Percentiles rank a stretch among this genome's conserved stretches.
These are phyloP conservation scores for Chaetodon trifasciatus DNA, from an alignment of 2,797 vertebrate species.

Conservation along the genomic window DNA sequence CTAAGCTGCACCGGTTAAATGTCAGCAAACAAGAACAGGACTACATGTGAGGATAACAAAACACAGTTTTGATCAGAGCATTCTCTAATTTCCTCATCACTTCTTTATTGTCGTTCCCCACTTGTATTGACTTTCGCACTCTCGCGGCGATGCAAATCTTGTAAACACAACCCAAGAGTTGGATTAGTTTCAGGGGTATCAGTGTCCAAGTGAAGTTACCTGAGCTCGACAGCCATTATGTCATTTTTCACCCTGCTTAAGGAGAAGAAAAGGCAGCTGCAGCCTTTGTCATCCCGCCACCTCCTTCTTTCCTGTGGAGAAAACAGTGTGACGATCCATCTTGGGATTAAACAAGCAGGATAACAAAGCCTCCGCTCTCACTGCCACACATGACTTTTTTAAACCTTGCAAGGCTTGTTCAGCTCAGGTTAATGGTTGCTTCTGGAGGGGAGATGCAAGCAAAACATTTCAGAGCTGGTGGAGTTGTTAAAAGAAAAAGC, in stretches of 20 bases:
- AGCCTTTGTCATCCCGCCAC: conserved; percentile 73
- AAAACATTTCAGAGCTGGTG: conserved; percentile 11
- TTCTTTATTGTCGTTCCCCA: neutral
- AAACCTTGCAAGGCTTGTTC: conserved; percentile 25
- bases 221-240: conserved; percentile 79
- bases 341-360: conserved; percentile 49
- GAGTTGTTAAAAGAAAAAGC: conserved; percentile 8
- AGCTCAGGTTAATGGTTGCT: conserved; percentile 8
- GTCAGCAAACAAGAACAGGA: neutral
- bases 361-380: conserved; percentile 43
- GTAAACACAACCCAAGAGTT: conserved; percentile 60
- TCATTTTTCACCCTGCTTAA: conserved; percentile 74
- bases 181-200: conserved; percentile 79
- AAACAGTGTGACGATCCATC: conserved; percentile 56
- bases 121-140: conserved; percentile 31
- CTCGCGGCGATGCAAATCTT: conserved; percentile 36
- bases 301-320: conserved; percentile 56
- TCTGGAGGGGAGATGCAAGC: neutral
- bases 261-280: conserved; percentile 80
- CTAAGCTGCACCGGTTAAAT: neutral
- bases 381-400: conserved; percentile 22
- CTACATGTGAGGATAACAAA: neutral
- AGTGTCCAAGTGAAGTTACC: conserved; percentile 74
- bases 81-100: neutral
- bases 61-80: neutral